A percentile compares a stretch with the other conserved stretches of the same genome.
Evolutionary conservation across 2,113 vertebrate genomes (phyloP).

Genomic region (Candoia aspera): DNA sequence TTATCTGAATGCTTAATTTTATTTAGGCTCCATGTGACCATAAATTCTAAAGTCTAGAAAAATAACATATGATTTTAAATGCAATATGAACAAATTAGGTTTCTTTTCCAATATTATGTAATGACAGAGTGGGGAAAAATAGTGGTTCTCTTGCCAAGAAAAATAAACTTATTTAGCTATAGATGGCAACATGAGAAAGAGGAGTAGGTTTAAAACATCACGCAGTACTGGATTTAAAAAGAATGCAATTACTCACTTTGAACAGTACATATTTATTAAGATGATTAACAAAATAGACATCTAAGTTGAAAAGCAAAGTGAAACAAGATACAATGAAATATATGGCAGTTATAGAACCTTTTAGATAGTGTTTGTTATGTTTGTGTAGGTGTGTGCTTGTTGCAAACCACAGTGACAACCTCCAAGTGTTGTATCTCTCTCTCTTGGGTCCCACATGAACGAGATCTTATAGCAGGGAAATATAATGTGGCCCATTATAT

Average conservation of each 20-base stretch:
- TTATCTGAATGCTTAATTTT: background rate
- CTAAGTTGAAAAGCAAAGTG: background rate
- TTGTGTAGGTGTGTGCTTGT: background rate
- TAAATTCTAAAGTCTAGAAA: slow-evolving; percentile 6
- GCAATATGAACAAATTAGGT: background rate
- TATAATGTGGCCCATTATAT: background rate
- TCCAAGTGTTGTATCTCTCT: background rate
- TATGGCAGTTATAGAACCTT: background rate
- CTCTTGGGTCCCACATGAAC: background rate
- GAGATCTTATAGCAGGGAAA: background rate
- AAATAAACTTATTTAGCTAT: background rate
- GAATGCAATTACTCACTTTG: background rate
- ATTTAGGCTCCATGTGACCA: background rate
- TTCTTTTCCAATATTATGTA: slow-evolving; percentile 11
- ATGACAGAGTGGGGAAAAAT: background rate
- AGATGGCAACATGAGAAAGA: background rate
- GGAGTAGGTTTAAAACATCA: background rate
- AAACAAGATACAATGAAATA: background rate
- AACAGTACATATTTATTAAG: background rate
- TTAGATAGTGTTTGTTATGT: background rate
- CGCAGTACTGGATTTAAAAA: background rate
- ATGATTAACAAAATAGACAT: background rate
- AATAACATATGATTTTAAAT: background rate
- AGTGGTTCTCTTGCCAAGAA: background rate
- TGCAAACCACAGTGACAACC: background rate